Conservation (phyloP, 2,888 invertebrate species). For the Dynastes grantii region DNA sequence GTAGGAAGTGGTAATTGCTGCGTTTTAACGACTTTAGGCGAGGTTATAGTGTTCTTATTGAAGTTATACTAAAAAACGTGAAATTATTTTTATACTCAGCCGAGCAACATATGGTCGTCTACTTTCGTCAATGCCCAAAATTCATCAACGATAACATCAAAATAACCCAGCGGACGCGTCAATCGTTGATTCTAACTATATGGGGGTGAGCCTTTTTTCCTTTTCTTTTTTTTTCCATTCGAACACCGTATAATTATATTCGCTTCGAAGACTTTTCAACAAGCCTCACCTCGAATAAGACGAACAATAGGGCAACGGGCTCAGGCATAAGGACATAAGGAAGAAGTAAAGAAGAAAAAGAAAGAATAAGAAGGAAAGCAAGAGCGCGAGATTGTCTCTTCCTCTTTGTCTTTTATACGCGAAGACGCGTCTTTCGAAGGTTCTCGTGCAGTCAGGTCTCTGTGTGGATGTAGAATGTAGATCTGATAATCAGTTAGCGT, state of each 20-base stretch:
- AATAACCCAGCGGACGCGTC: constrained; percentile 3
- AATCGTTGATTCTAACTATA: constrained; percentile 14
- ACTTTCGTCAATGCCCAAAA: constrained; percentile 7
- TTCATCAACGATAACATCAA: constrained; percentile 15
- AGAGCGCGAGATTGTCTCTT: too few relatives aligned
- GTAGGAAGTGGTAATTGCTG: too few relatives aligned
- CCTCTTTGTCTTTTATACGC: not conserved
- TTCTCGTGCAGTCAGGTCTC: not conserved
- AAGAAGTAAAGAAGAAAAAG: constrained; percentile 16
- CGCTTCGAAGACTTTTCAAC: constrained; percentile 30
- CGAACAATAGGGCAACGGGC: constrained; percentile 20
- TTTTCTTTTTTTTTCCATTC: not conserved
- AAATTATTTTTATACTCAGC: too few relatives aligned
- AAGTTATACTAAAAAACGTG: too few relatives aligned
- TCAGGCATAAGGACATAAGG: not conserved
- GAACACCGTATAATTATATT: constrained; percentile 45
- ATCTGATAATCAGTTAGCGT: constrained; percentile 23
- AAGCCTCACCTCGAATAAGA: not conserved
- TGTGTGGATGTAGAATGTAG: not conserved
- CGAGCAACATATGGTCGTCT: not conserved
- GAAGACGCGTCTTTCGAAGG: constrained; percentile 13
- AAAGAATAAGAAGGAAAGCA: not conserved
- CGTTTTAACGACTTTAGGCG: too few relatives aligned
- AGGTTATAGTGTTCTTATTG: too few relatives aligned
- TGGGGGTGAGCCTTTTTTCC: constrained; percentile 27